phyloP scores from a whole-genome alignment of 2,113 vertebrate species.

The Gallinago undulata region DNA sequence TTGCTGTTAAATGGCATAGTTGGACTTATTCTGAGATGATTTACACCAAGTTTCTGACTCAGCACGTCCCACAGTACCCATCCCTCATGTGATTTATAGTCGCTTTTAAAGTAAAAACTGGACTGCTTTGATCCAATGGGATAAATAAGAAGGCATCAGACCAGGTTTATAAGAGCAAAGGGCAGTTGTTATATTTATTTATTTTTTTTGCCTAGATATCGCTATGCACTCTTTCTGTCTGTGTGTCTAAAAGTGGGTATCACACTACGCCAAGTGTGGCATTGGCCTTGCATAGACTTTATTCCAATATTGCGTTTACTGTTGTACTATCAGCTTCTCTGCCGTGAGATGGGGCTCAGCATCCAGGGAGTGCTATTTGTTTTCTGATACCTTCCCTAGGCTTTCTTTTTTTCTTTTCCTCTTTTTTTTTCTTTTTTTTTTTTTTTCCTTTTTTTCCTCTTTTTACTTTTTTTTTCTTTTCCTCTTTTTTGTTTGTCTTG shows the following conservation, averaged over 20 bases:
- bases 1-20: background rate
- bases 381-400: conserved; percentile 17
- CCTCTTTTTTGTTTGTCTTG: too few relatives aligned
- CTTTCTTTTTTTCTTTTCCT: background rate
- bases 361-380: background rate
- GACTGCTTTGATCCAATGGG: background rate
- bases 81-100: conserved; percentile 21
- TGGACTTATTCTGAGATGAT: background rate
- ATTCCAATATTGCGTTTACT: background rate
- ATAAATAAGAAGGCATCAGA: conserved; percentile 32
- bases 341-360: background rate
- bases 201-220: background rate
- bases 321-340: background rate
- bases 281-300: background rate
- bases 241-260: background rate
- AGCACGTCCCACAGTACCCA: background rate
- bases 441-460: background rate
- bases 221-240: background rate
- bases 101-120: conserved; percentile 6
- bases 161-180: background rate
- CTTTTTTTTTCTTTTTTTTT: background rate
- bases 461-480: too few relatives aligned
- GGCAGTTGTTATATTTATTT: background rate
- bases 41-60: conserved; percentile 21
- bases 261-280: background rate